Evolutionary conservation across 1,140 invertebrate species (phyloP), one percentile per base, ranked within the genome.

Genomic region (Arion vulgaris): DNA sequence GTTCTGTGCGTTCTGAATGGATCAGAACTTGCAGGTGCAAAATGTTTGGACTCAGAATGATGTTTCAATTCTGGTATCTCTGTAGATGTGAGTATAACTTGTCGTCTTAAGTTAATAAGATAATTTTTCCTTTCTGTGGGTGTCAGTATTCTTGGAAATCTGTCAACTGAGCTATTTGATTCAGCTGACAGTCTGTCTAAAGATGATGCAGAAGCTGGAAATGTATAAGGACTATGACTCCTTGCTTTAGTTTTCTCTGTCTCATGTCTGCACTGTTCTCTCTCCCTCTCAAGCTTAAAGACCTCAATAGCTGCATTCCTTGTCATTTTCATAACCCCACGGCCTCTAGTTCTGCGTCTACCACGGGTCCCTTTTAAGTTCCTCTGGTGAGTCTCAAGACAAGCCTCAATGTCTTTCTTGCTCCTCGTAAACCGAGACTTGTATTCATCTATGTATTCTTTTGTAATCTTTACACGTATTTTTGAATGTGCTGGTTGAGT

Each of bases 231-330:
- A 39, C 76, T 69, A 1, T 78, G 41, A 66, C 34, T 57, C 45
- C 69, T 36, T 38, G 62, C 15, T 45, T 53, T 68, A 32, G 34
- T 68, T 23, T 79, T 69, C 41, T 81, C 79, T 72, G 57, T 82
- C 71, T 86, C 79, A 77, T 85, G 82, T 28, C 72, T 75, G 36
- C 80, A 71, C 32, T 88, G 84, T 76, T 90, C 89, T 66, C 87
- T 71, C n/a, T 76, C 45, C 49, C 89, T 83, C 78, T 90, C 89
- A 15, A 86, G 75, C 77, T 89, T 90, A 80, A 90, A 90, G 17
- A 86, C 84, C 79, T 90, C 89, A 62, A 90, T 86, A 84, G 89
- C 85, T 45, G 88, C 86, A 26, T 85, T 77, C 34, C 89, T 73
- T n/a, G 69, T 83, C 76, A 87, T 77, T 34, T 77, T 85, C 34